A percentile compares a stretch with the other conserved stretches of the same genome.
phyloP scores from a whole-genome alignment of 2,797 vertebrate species.

The Enoplosus armatus region DNA sequence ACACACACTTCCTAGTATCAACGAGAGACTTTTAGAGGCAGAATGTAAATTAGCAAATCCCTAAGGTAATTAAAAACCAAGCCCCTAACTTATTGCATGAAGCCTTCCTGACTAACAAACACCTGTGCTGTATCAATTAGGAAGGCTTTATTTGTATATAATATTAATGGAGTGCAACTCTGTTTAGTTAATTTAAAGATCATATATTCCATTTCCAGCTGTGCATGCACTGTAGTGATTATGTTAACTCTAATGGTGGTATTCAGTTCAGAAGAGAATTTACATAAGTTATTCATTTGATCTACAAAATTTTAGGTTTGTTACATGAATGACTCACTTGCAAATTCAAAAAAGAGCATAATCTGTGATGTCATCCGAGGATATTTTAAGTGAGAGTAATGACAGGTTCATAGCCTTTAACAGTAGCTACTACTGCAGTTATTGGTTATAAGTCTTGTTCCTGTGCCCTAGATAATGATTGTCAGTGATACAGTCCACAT shows the following conservation, averaged over 20 bases:
- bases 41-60: constrained; percentile 80
- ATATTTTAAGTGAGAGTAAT: constrained; percentile 5
- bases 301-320: constrained; percentile 26
- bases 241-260: constrained; percentile 12
- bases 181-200: constrained; percentile 76
- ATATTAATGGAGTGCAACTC: constrained; percentile 75
- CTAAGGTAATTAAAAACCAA: constrained; percentile 84
- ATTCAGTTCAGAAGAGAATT: constrained; percentile 28
- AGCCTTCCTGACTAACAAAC: constrained; percentile 79
- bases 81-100: constrained; percentile 73
- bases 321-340: not conserved
- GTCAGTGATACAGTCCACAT: constrained; percentile 10
- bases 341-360: not conserved
- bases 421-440: not conserved
- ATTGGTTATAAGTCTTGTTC: not conserved
- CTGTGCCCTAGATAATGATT: not conserved
- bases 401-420: not conserved
- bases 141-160: constrained; percentile 74
- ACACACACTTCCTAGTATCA: constrained; percentile 53
- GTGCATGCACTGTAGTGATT: constrained; percentile 22
- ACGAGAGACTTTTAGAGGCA: constrained; percentile 59
- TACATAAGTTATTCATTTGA: constrained; percentile 35
- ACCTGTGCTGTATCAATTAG: constrained; percentile 86
- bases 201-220: constrained; percentile 69
- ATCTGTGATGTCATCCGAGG: not conserved